A percentile compares a stretch with the other conserved stretches of the same genome.
phyloP scores from a whole-genome alignment of 2,888 invertebrate genomes.

The Azorinus chamasolen region DNA sequence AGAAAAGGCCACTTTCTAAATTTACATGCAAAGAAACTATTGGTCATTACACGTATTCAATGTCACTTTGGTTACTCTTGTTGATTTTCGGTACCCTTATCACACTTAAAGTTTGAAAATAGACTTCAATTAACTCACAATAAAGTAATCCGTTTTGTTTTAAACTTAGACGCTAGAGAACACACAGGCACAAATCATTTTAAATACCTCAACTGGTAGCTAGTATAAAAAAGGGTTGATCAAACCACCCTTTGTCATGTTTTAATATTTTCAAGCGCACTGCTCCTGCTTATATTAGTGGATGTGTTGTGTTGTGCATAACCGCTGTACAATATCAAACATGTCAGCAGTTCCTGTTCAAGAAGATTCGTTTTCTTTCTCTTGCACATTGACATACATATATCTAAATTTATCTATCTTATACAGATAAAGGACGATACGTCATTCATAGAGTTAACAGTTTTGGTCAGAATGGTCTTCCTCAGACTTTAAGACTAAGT shows the following conservation, averaged over 20 bases:
- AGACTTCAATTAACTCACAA: slow-evolving; percentile 1
- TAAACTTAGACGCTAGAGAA: no score
- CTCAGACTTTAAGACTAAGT: no score
- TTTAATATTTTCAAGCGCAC: neutral
- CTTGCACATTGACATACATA: no score
- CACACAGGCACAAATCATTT: no score
- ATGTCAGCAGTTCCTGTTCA: no score
- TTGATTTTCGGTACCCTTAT: neutral
- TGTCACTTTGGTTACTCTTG: neutral
- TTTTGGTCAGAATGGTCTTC: slow-evolving; percentile 9
- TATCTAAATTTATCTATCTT: neutral
- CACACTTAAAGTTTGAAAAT: neutral
- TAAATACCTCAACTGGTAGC: no score
- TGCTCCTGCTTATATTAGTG: neutral
- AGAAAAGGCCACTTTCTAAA: neutral
- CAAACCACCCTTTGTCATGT: slow-evolving; percentile 1
- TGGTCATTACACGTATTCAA: slow-evolving; percentile 4
- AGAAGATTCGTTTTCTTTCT: no score
- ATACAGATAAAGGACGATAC: no score
- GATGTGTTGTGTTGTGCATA: neutral
- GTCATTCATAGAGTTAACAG: no score
- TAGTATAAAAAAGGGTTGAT: slow-evolving; percentile 6
- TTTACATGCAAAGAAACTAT: slow-evolving; percentile 11
- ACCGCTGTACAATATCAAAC: no score
- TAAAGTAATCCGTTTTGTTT: no score